Base-by-base conservation (phyloP, 2,888 invertebrate species). In the Diaperis boleti region DNA sequence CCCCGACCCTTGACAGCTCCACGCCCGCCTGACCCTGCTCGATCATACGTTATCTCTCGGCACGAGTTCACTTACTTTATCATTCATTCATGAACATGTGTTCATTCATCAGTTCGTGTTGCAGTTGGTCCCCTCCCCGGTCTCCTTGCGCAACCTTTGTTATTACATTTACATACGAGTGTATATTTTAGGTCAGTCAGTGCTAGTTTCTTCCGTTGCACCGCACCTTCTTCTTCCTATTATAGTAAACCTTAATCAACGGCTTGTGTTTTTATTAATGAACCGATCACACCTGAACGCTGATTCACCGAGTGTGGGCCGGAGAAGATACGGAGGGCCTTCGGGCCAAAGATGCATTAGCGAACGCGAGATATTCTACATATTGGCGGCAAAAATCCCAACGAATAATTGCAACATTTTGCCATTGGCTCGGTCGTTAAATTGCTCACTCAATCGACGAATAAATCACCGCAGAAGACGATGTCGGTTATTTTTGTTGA, bases 171-270 rank as follows among this genome's bases (percentile, higher is more conserved):
- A 35, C 64, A 64, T 64, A 49, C 45, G 60, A 69, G 62, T 68
- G 71, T 72, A 72, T 74, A 74, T 73, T 74, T 74, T 74, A 74
- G 74, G 72, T 74, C 74, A 71, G 72, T 65, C 67, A n/a, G n/a
- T n/a, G 71, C 72, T 72, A 72, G 72, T 74, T 73, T 74, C 73
- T 76, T 74, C 73, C 72, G 71, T 68, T 69, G 74, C 69, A 76
- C 78, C 78, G 78, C 79, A 74, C 80, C 79, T 78, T 73, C 66
- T 64, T 69, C 69, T 74, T 79, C 80, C 80, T 79, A 80, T 81
- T 81, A 81, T 79, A 81, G 80, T 77, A 79, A 81, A 78, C 77
- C 73, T 76, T 78, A 80, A 81, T 81, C 80, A 79, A 76, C 75
- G 70, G 74, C 74, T 72, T 77, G 76, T 78, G 78, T 79, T 79